Conservation (phyloP, 2,113 vertebrate genomes). For the Microtus richardsoni region DNA sequence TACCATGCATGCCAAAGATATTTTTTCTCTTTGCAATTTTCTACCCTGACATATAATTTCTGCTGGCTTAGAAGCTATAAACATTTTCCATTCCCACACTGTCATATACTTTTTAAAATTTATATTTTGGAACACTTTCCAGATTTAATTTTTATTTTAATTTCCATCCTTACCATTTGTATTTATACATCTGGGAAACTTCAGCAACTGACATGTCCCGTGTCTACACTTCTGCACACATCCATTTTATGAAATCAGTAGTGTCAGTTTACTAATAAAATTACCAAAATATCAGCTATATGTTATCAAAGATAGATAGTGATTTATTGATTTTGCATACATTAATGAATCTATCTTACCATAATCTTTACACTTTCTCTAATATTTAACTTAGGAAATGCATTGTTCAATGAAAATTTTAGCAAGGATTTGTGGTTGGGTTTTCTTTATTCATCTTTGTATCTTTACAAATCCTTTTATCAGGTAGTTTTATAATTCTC, state of each 20-base stretch:
- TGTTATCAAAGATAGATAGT: background rate
- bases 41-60: background rate
- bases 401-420: background rate
- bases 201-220: background rate
- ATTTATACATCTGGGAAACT: background rate
- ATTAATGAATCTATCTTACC: background rate
- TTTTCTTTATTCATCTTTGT: background rate
- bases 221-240: background rate
- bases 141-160: background rate
- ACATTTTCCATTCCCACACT: background rate
- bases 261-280: background rate
- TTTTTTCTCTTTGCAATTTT: background rate
- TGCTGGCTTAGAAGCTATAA: background rate
- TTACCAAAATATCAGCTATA: background rate
- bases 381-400: background rate
- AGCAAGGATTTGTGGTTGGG: no score
- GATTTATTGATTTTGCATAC: background rate
- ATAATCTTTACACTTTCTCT: background rate
- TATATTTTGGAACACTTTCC: background rate
- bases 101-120: background rate
- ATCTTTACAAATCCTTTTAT: background rate
- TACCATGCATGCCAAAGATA: background rate
- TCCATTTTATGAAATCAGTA: background rate
- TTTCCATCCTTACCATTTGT: background rate
- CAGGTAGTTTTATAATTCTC: background rate